A percentile compares a stretch with the other conserved stretches of the same genome.
These are phyloP conservation scores for Tragelaphus scriptus DNA, from an alignment of 2,113 vertebrate genomes.

Conservation along the genomic window DNA sequence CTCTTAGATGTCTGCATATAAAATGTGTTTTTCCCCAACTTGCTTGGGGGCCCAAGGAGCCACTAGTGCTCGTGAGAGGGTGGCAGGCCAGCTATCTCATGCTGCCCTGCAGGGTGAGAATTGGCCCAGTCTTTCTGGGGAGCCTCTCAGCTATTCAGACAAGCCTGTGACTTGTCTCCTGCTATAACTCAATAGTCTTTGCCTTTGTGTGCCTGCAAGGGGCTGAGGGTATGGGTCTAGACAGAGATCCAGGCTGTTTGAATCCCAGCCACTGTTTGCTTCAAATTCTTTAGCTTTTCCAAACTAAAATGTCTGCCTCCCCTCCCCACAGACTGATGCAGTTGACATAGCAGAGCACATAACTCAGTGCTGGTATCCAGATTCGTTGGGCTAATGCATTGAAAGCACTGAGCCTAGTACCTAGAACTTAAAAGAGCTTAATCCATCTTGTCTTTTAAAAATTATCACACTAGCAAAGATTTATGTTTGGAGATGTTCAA, in stretches of 20 bases:
- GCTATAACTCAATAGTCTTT: background rate
- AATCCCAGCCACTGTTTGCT: background rate
- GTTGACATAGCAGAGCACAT: rapidly evolving
- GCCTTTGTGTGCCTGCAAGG: no score
- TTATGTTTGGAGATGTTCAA: background rate
- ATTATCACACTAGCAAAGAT: background rate
- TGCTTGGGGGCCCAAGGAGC: background rate
- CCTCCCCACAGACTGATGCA: background rate
- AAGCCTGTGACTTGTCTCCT: background rate
- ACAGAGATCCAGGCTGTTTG: background rate
- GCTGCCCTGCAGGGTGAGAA: background rate
- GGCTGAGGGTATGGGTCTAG: background rate
- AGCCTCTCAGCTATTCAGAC: background rate
- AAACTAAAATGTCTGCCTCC: background rate
- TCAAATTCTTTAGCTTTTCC: background rate
- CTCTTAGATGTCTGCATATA: background rate
- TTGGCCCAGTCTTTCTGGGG: background rate
- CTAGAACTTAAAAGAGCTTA: background rate
- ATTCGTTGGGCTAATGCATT: background rate
- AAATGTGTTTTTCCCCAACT: background rate
- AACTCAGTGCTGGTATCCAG: background rate
- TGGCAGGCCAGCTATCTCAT: background rate
- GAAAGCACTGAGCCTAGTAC: background rate
- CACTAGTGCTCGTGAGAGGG: background rate
- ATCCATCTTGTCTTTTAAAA: background rate